These are phyloP conservation scores for Limnephilus auricula DNA, from an alignment of 2,888 invertebrate genomes.

Conservation along the genomic window DNA sequence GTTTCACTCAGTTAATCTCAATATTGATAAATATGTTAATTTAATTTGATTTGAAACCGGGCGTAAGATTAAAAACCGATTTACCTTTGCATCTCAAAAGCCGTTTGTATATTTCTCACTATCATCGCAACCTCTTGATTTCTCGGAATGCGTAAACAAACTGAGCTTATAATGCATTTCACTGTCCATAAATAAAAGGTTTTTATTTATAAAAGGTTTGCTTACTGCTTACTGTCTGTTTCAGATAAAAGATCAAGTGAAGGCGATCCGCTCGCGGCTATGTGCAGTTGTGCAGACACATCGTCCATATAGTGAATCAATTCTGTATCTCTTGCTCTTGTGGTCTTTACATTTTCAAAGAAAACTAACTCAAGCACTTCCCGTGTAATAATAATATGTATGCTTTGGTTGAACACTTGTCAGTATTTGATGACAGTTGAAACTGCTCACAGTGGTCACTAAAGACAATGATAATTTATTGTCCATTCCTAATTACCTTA, in stretches of 20 bases:
- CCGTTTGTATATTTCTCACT: background rate
- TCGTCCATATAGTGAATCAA: background rate
- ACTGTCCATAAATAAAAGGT: conserved; percentile 23
- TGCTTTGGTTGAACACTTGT: too few relatives aligned
- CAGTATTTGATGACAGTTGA: too few relatives aligned
- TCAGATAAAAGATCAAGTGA: conserved; percentile 33
- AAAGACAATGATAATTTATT: too few relatives aligned
- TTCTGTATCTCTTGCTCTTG: background rate
- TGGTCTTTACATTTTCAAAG: background rate
- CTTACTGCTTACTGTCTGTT: conserved; percentile 14
- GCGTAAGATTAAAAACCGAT: background rate
- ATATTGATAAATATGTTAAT: too few relatives aligned
- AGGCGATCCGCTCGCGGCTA: background rate
- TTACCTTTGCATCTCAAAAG: background rate
- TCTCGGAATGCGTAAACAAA: conserved; percentile 34
- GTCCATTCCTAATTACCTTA: too few relatives aligned
- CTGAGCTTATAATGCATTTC: conserved; percentile 26
- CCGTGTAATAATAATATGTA: too few relatives aligned
- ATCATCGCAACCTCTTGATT: conserved; percentile 22
- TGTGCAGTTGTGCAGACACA: background rate
- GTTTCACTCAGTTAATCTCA: too few relatives aligned
- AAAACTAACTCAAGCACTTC: background rate
- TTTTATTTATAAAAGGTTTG: background rate
- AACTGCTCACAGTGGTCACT: too few relatives aligned
- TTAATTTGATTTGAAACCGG: background rate